These are phyloP conservation scores for Anoplopoma fimbria DNA, from an alignment of 2,113 vertebrate genomes.

Conservation along the genomic window DNA sequence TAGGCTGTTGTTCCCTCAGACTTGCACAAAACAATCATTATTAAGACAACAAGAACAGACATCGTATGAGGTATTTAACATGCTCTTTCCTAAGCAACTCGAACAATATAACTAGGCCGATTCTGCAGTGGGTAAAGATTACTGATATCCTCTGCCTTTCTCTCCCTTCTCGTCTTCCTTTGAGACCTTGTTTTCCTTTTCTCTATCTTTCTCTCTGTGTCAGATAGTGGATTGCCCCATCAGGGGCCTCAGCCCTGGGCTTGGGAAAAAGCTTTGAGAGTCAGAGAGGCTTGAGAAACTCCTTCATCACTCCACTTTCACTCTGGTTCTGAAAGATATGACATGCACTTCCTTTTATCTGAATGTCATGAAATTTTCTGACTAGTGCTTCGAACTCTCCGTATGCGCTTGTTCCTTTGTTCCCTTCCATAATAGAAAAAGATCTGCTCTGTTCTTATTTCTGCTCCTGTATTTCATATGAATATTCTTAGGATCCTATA, in stretches of 20 bases:
- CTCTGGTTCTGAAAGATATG: conserved; percentile 65
- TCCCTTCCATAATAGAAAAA: conserved; percentile 6
- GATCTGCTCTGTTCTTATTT: conserved; percentile 20
- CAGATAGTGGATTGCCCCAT: conserved; percentile 66
- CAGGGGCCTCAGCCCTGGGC: conserved; percentile 58
- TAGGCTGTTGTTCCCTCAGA: conserved; percentile 18
- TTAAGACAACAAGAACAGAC: conserved; percentile 35
- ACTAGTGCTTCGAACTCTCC: conserved; percentile 16
- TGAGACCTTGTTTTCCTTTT: conserved; percentile 46
- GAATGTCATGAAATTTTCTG: conserved; percentile 45
- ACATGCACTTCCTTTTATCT: conserved; percentile 69
- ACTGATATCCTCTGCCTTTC: conserved; percentile 53
- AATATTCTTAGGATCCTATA: conserved; percentile 36
- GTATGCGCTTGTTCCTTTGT: conserved; percentile 34
- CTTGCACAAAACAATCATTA: conserved; percentile 6
- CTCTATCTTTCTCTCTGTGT: conserved; percentile 44
- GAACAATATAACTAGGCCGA: conserved; percentile 52
- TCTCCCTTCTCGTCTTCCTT: conserved; percentile 41
- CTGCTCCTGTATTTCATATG: conserved; percentile 41
- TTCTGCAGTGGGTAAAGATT: conserved; percentile 62
- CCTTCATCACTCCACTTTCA: conserved; percentile 58
- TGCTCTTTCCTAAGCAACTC: conserved; percentile 18
- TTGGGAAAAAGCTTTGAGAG: conserved; percentile 63
- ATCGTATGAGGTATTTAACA: conserved; percentile 28
- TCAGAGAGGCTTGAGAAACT: conserved; percentile 66